phyloP scores from a whole-genome alignment of 2,888 invertebrate genomes.

The Ochropleura plecta region DNA sequence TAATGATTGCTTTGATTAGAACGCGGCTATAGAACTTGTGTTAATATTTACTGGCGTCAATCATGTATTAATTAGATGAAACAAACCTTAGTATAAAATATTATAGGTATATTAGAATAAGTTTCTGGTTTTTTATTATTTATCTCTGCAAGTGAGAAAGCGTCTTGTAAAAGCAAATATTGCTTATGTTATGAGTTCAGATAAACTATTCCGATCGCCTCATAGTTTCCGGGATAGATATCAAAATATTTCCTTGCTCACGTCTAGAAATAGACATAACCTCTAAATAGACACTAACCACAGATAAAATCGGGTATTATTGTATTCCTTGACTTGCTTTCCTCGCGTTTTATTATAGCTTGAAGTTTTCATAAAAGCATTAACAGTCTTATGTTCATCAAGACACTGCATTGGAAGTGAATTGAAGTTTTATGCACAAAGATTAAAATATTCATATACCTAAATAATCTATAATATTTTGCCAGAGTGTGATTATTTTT shows the following conservation, averaged over 20 bases:
- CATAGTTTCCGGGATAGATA: constrained; percentile 42
- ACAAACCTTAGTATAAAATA: neutral
- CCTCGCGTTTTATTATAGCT: constrained; percentile 9
- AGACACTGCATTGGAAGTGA: constrained; percentile 10
- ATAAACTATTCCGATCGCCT: neutral
- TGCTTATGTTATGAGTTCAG: neutral
- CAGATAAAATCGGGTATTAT: constrained; percentile 50
- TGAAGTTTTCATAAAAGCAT: constrained; percentile 33
- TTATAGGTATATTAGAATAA: neutral
- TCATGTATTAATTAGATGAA: constrained; percentile 32
- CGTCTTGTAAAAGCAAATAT: neutral
- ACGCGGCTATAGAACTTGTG: constrained; percentile 23
- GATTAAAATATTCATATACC: constrained; percentile 20
- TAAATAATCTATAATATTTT: neutral
- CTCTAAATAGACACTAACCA: constrained; percentile 46
- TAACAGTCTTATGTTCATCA: constrained; percentile 11
- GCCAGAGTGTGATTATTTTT: neutral
- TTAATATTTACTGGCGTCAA: constrained; percentile 34
- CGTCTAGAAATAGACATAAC: constrained; percentile 13
- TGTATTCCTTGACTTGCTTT: constrained; percentile 3
- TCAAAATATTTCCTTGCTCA: constrained; percentile 18
- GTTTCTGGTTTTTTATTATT: neutral
- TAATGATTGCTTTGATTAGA: neutral
- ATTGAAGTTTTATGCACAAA: neutral
- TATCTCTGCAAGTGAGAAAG: neutral